Base-by-base conservation (phyloP, 2,113 vertebrate species). In the Kryptolebias marmoratus region DNA sequence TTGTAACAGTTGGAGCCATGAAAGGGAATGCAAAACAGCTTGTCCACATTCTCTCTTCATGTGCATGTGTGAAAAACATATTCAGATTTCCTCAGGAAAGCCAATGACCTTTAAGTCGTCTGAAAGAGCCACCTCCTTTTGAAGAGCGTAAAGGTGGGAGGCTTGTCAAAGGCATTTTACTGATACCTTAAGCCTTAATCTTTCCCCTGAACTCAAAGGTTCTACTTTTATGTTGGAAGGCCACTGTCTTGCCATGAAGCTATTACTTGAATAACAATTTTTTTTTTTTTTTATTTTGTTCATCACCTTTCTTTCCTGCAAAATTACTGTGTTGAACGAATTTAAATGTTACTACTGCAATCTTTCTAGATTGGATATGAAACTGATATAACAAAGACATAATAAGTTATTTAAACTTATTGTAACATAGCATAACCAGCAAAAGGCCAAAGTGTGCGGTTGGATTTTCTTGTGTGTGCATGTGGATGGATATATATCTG, bases 91-190 rank as follows among this genome's bases (percentile, higher is more conserved):
- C 53, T 66, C 53, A 55, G 67, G 82, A 75, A 75, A 74, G 44
- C 45, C 36, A 62, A 47, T 87, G 89, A 90, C 89, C 86, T 92
- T 89, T 86, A 80, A 77, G 49, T 72, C 44, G 61, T 83, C 36
- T 81, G 55, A 73, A 70, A 77, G 49, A 68, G 62, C 68, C 48
- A 45, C 61, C 59, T 74, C 32, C 50, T 68, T 71, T 71, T 66
- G 54, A 73, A 71, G 45, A 28, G 64, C 71, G 27, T 49, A 36
- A 61, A 58, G 67, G 64, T 62, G 57, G 59, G 61, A 36, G 15
- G 61, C 75, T 71, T 77, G 63, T 74, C 45, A 60, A 48, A 44
- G 28, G 70, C 36, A 64, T 81, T 71, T 64, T 54, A 64, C 67
- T 39, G 32, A 71, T 64, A 64, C 36, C 39, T 73, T 62, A 12